Base-by-base conservation (phyloP, 1,140 invertebrate species). In the Galleria mellonella region DNA sequence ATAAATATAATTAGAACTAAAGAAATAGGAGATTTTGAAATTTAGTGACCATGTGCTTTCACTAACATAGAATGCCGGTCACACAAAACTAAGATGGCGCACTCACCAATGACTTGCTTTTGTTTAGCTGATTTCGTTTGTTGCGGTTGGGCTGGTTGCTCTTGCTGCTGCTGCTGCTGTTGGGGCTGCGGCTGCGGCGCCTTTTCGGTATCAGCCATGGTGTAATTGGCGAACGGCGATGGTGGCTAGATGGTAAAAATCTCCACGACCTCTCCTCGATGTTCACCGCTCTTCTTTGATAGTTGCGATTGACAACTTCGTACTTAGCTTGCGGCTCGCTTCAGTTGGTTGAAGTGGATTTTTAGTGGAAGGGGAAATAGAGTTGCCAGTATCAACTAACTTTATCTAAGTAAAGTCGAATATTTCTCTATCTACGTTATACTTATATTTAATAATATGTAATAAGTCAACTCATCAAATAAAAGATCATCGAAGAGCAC, bases 121-220 rank as follows among this genome's bases (percentile, higher is more conserved):
- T 79, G 73, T 81, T 81, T 83, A 68, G 71, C 67, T 67, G 71
- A 65, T 67, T 74, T 63, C 63, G 83, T 60, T 74, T 75, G 83
- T 62, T 75, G 75, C 51, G 71, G 77, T 67, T 76, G 74, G 45
- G 64, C 38, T 67, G 62, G 65, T 55, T 72, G 70, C 32, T 82
- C 71, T 55, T 66, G 62, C 59, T 81, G 73, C 64, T 62, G 17
- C 17, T 23, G 17, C 42, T 65, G 71, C 56, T 71, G 74, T 66
- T 75, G 77, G 56, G 75, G 77, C 75, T 81, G 78, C 76, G 74
- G 71, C 75, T 84, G 81, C 68, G 82, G 78, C 72, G 83, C 76
- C 74, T 84, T 82, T 73, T 87, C 85, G 81, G 82, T 83, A 79
- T 87, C 85, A 83, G 83, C 82, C 85, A 87, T 87, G 85, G 79